Evolutionary conservation across 2,113 vertebrate genomes (phyloP), one percentile per base, ranked within the genome.

Genomic region (Maccullochella peelii): DNA sequence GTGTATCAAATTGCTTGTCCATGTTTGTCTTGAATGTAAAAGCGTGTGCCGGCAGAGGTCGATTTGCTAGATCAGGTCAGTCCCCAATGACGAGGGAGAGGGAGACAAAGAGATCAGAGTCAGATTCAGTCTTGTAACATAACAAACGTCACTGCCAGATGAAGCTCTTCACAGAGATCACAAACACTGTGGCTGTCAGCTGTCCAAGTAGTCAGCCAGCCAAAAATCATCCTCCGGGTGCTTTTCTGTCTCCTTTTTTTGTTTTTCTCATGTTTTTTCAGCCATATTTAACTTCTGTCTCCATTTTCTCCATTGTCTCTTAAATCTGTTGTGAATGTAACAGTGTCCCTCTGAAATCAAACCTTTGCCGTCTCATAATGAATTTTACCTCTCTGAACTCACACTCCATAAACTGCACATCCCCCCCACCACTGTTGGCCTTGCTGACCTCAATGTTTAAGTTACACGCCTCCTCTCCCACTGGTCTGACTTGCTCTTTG

Each of bases 11-110:
- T 76, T 27, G 10, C 38, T 68, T 78, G 77, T 84, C 50, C 67
- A 78, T 82, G 84, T 86, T 86, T 88, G 69, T 83, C 21, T 88
- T 70, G 79, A 80, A 84, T 78, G 58, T 83, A 71, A 81, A 85
- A 70, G 54, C 20, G 40, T 9, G 42, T 78, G 68, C 58, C 4
- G 52, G 68, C 81, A 57, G 54, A 70, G 68, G 75, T 87, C n/a
- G 38, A 59, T 85, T 57, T 69, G 66, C 57, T 42, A 42, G 73
- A 79, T 78, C 55, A 54, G 49, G 69, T 88, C 58, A 11, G 58
- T 85, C 74, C 71, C 73, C 23, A 23, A 4, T 72, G 81, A 83
- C 15, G 2, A 71, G 73, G 44, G 76, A 85, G 69, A 74, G 30
- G 68, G 80, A 85, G 72, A 84, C 81, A 21, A 59, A 84, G 57